A percentile compares a stretch with the other conserved stretches of the same genome.
Evolutionary conservation across 2,797 vertebrate species (phyloP).

Genomic region (Myripristis jacobus): DNA sequence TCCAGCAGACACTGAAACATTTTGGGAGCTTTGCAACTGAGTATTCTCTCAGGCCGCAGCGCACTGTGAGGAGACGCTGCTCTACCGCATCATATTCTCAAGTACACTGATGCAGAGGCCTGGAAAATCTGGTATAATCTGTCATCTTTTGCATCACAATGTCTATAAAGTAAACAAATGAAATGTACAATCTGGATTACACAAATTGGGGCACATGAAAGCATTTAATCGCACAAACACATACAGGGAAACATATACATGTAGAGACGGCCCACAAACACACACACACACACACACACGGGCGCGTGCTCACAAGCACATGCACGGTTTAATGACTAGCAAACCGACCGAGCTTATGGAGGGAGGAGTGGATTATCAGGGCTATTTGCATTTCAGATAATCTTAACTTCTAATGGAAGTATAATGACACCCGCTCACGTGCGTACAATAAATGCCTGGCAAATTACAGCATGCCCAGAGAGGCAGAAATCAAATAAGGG

Average conservation of each 20-base stretch:
- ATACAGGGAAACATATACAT: not conserved
- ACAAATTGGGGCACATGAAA: not conserved
- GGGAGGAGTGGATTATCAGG: conserved; percentile 75
- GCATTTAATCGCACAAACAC: conserved; percentile 13
- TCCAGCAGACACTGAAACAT: not conserved
- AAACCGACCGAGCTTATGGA: conserved; percentile 70
- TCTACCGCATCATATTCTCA: not conserved
- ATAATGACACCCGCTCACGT: conserved; percentile 75
- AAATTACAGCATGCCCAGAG: conserved; percentile 73
- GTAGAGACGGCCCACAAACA: conserved; percentile 30
- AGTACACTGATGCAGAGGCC: conserved; percentile 6
- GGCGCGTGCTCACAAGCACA: conserved; percentile 9
- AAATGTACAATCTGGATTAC: conserved; percentile 13
- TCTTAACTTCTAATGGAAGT: conserved; percentile 79
- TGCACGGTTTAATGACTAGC: conserved; percentile 66
- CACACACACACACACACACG: not conserved
- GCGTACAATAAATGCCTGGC: conserved; percentile 72
- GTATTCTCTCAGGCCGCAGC: not conserved
- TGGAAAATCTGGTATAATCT: conserved; percentile 5
- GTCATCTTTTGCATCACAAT: conserved; percentile 10
- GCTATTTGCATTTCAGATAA: conserved; percentile 81
- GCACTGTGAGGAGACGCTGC: not conserved
- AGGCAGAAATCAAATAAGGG: conserved; percentile 70
- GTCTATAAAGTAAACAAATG: conserved; percentile 15
- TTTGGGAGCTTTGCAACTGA: not conserved